A percentile compares a stretch with the other conserved stretches of the same genome.
These are phyloP conservation scores for Chrysocyon brachyurus DNA, from an alignment of 2,797 vertebrate species.

Conservation along the genomic window DNA sequence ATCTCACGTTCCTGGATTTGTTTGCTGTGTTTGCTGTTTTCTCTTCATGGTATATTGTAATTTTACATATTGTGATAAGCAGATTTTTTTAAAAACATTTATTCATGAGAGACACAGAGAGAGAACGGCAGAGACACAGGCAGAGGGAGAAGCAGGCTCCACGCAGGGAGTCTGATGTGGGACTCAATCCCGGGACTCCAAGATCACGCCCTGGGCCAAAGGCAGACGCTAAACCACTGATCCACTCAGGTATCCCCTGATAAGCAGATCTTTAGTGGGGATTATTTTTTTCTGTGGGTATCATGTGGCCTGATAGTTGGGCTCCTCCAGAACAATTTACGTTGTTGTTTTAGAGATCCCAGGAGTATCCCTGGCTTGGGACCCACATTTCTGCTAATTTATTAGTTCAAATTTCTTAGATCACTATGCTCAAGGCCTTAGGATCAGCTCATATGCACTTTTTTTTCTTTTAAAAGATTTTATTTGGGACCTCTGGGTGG, in stretches of 20 bases:
- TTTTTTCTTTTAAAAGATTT: too few relatives aligned
- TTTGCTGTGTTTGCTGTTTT: slow-evolving; percentile 43
- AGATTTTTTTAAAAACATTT: neutral
- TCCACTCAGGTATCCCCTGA: neutral
- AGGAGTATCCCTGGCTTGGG: neutral
- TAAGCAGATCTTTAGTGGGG: neutral
- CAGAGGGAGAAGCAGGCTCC: too few relatives aligned
- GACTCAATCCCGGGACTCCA: too few relatives aligned
- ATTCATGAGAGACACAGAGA: too few relatives aligned
- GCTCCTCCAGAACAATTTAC: neutral
- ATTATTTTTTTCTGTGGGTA: neutral
- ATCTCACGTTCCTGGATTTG: neutral
- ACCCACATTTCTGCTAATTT: neutral
- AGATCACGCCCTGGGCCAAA: too few relatives aligned
- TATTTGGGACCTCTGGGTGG: too few relatives aligned
- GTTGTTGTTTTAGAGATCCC: neutral
- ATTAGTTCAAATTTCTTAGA: neutral
- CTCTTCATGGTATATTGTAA: neutral
- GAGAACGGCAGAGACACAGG: too few relatives aligned
- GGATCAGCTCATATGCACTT: neutral
- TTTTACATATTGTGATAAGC: slow-evolving; percentile 13
- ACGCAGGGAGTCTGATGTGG: too few relatives aligned
- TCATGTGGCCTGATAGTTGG: neutral
- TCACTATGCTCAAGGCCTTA: neutral
- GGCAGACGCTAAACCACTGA: too few relatives aligned